phyloP scores from a whole-genome alignment of 2,113 vertebrate genomes.

The Trochalopteron elliotii region DNA sequence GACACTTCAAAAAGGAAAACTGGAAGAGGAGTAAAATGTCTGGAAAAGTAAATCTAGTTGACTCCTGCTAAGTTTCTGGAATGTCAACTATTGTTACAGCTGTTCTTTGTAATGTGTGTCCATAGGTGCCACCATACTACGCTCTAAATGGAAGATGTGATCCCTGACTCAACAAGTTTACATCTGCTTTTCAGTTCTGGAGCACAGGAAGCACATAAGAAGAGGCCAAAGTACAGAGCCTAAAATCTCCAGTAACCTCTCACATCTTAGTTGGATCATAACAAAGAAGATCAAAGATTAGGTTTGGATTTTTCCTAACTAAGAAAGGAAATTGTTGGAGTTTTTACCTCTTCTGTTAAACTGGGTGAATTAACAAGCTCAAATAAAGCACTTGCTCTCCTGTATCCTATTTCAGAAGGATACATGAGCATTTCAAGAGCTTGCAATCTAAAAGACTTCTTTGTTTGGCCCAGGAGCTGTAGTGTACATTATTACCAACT shows the following conservation, averaged over 20 bases:
- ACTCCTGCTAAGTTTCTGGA: background rate
- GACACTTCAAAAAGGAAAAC: background rate
- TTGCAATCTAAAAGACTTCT: background rate
- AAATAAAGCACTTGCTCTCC: background rate
- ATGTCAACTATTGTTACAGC: background rate
- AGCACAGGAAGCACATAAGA: background rate
- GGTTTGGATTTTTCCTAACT: background rate
- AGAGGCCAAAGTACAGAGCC: background rate
- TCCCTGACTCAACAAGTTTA: background rate
- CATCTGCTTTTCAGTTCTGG: background rate
- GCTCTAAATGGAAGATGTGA: background rate
- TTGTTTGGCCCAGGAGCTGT: background rate
- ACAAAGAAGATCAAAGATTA: background rate
- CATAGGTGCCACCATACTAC: background rate
- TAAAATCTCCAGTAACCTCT: background rate
- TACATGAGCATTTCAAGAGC: background rate
- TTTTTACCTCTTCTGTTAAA: background rate
- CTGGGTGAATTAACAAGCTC: background rate
- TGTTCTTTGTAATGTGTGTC: background rate
- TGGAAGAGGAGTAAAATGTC: background rate
- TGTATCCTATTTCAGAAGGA: background rate
- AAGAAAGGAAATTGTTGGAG: background rate
- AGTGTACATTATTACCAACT: background rate
- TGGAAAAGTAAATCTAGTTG: slow-evolving; percentile 4
- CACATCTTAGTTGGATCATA: background rate